Evolutionary conservation across 2,113 vertebrate species (phyloP), one percentile per base, ranked within the genome.

Genomic region (Labeo catla): DNA sequence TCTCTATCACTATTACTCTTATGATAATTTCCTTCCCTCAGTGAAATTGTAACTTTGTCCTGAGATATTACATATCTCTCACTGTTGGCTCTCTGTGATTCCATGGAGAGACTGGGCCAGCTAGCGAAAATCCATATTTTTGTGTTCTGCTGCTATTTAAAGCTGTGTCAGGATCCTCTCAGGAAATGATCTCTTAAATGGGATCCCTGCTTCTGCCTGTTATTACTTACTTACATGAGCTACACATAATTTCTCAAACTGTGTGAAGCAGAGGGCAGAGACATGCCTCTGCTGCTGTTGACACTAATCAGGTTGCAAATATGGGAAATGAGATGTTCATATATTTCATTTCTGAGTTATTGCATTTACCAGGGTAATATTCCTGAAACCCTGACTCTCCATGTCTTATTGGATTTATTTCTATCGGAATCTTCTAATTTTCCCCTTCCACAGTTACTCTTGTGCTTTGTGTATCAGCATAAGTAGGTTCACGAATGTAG

Each of bases 341-440:
- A 83, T 85, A 89, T 91, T 90, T 91, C 85, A 91, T 90, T 89
- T 90, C 76, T 83, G 70, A 74, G 80, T 90, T 89, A 90, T 89
- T 89, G 88, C 88, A 90, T 91, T 90, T 88, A 87, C 82, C 36
- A 85, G 68, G 81, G 84, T 77, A 87, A 86, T 86, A 86, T 68
- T 74, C 83, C 81, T 80, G 36, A 76, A 86, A 87, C 50, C 47
- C 36, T 8, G 61, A 77, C 65, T 89, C 68, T 39, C 54, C 68
- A 77, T 43, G 72, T 70, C 74, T 87, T 82, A 88, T 88, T 87
- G 70, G 70, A 76, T 87, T 87, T 76, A 66, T 65, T 57, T 59
- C 54, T 13, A 54, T 79, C 70, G 78, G 66, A 85, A 84, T 88
- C 76, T 86, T 59, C 70, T 88, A 78, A 86, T 81, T 86, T 47